Percentiles rank a stretch among this genome's conserved stretches.
Conservation (phyloP, 1,140 invertebrate genomes). For the Sycobia sp. region DNA sequence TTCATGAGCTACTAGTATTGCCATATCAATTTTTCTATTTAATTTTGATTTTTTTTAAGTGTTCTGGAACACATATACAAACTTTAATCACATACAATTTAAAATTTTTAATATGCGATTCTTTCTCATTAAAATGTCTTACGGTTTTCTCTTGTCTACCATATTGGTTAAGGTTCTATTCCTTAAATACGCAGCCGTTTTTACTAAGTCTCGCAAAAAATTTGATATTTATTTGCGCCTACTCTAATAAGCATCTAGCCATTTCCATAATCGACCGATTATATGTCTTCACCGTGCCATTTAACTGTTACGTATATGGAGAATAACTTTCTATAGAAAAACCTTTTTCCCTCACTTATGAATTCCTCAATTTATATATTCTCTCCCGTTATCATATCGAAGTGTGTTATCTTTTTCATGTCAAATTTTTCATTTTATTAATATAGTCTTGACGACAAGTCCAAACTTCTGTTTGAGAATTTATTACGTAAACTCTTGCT, state of each 20-base stretch:
- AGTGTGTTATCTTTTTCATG: background rate
- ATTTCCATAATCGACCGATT: conserved; percentile 37
- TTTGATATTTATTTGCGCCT: conserved; percentile 40
- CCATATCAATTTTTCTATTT: conserved; percentile 36
- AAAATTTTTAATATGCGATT: background rate
- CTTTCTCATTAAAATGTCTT: conserved; percentile 4
- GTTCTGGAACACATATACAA: conserved; percentile 34
- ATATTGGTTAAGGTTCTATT: conserved; percentile 8
- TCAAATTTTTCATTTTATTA: background rate
- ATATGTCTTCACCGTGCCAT: conserved; percentile 34
- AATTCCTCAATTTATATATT: conserved; percentile 31
- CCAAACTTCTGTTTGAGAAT: background rate
- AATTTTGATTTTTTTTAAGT: conserved; percentile 35
- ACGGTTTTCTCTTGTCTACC: background rate
- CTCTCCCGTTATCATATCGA: conserved; percentile 23
- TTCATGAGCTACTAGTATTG: conserved; percentile 37
- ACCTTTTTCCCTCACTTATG: conserved; percentile 31
- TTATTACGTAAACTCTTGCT: background rate
- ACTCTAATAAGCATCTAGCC: conserved; percentile 37
- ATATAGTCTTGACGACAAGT: background rate
- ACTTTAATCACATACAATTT: conserved; percentile 4
- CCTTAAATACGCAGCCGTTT: background rate
- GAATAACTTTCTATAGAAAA: conserved; percentile 28
- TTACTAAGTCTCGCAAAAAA: conserved; percentile 49
- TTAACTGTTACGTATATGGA: conserved; percentile 34